phyloP scores from a whole-genome alignment of 2,113 vertebrate species.

The Antennarius striatus region DNA sequence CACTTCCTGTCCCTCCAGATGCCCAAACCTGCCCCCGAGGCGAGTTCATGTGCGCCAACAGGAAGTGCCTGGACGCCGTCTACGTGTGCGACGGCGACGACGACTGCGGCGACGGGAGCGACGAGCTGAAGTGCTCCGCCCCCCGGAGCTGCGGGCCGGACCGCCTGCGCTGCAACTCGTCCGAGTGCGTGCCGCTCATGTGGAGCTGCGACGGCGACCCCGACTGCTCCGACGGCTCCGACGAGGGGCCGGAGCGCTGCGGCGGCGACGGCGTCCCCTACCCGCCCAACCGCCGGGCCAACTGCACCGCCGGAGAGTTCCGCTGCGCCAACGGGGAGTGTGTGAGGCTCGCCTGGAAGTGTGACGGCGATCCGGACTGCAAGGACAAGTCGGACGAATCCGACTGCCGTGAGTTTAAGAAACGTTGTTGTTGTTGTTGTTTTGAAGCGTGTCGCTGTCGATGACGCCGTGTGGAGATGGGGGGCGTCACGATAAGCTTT shows the following conservation, averaged over 20 bases:
- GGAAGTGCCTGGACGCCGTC: constrained; percentile 86
- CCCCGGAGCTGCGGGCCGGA: constrained; percentile 87
- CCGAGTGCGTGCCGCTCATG: constrained; percentile 88
- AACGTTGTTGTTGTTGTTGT: not conserved
- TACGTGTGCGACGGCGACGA: constrained; percentile 92
- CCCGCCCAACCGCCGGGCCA: constrained; percentile 64
- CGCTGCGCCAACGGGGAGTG: constrained; percentile 91
- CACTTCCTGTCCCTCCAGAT: constrained; percentile 52
- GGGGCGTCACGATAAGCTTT: constrained; percentile 52
- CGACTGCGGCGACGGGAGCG: constrained; percentile 91
- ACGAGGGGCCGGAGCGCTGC: constrained; percentile 86
- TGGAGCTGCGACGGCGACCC: constrained; percentile 95
- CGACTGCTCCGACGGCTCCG: constrained; percentile 90
- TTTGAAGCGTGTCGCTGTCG: constrained; percentile 39
- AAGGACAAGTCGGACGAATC: constrained; percentile 96
- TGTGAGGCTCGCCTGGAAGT: constrained; percentile 91
- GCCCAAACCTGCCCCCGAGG: constrained; percentile 82
- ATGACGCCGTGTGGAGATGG: constrained; percentile 50
- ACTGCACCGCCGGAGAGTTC: constrained; percentile 86
- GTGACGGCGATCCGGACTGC: constrained; percentile 94
- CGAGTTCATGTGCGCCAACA: constrained; percentile 94
- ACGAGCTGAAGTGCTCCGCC: constrained; percentile 86
- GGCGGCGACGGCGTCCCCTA: constrained; percentile 74
- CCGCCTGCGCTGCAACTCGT: constrained; percentile 92
- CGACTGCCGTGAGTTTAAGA: constrained; percentile 88